Percentiles rank a stretch among this genome's conserved stretches.
These are phyloP conservation scores for Athene noctua DNA, from an alignment of 2,113 vertebrate genomes.

Conservation along the genomic window DNA sequence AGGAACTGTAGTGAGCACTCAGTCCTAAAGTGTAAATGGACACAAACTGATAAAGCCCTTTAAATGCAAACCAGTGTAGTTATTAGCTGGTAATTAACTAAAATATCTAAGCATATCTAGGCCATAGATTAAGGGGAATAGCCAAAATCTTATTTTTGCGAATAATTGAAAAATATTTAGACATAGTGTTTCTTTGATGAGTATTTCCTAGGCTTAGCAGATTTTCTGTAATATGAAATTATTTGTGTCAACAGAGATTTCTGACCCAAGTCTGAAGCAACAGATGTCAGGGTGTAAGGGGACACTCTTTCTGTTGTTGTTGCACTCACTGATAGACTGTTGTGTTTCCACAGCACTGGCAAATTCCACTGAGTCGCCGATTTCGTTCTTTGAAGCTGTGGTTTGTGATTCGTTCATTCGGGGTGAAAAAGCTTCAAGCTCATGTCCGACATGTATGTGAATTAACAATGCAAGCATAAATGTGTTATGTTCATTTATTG, in stretches of 20 bases:
- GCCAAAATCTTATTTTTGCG: neutral
- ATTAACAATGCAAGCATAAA: neutral
- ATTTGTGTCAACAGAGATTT: neutral
- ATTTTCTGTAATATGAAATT: neutral
- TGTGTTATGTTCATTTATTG: neutral
- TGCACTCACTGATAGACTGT: neutral
- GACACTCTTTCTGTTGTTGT: neutral
- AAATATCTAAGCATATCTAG: neutral
- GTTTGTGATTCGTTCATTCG: conserved; percentile 96
- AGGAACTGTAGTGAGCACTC: neutral
- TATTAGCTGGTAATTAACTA: neutral
- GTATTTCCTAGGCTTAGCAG: neutral
- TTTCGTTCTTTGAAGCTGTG: conserved; percentile 96
- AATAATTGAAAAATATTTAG: neutral
- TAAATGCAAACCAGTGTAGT: neutral
- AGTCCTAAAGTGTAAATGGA: neutral
- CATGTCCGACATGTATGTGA: conserved; percentile 90
- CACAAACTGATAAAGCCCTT: neutral
- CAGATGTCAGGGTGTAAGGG: neutral
- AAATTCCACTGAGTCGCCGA: conserved; percentile 92
- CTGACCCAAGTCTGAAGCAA: neutral
- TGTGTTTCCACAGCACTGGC: conserved; percentile 87
- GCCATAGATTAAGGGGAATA: neutral
- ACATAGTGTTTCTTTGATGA: neutral
- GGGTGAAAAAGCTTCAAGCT: conserved; percentile 90